These are phyloP conservation scores for Fragum sueziense DNA, from an alignment of 2,888 invertebrate genomes.

Conservation along the genomic window DNA sequence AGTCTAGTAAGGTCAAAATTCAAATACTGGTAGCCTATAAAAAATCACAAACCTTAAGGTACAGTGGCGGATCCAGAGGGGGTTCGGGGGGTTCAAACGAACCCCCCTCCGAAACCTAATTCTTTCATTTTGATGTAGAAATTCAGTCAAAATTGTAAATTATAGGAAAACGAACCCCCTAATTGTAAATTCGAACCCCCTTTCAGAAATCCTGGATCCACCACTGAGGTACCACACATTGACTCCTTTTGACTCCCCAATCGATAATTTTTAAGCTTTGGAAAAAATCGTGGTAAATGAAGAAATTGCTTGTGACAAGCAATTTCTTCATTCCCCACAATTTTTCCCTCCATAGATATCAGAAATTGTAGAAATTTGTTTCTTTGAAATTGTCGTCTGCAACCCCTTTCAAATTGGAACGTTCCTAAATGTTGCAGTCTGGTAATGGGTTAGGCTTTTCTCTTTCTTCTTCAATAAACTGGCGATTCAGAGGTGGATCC, in stretches of 20 bases:
- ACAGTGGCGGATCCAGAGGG: too few species aligned
- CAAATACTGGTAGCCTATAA: background rate
- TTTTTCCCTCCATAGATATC: background rate
- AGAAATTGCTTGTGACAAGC: background rate
- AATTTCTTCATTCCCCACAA: background rate
- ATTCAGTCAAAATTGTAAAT: too few species aligned
- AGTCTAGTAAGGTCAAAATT: background rate
- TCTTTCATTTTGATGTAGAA: too few species aligned
- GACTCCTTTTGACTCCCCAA: too few species aligned
- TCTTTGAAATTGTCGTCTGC: background rate
- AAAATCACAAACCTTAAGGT: background rate
- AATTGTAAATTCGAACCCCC: too few species aligned
- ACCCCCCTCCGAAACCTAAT: too few species aligned
- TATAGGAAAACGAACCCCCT: too few species aligned
- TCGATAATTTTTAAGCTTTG: background rate
- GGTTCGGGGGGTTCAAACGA: too few species aligned
- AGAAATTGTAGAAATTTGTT: background rate
- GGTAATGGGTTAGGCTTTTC: background rate
- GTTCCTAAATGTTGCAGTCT: background rate
- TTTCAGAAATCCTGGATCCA: too few species aligned
- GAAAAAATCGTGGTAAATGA: background rate
- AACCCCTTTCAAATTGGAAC: background rate
- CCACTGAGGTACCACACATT: too few species aligned
- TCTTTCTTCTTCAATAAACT: background rate
- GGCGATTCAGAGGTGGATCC: too few species aligned